Evolutionary conservation across 2,888 invertebrate genomes (phyloP).

Genomic region (Stomorhina lunata): DNA sequence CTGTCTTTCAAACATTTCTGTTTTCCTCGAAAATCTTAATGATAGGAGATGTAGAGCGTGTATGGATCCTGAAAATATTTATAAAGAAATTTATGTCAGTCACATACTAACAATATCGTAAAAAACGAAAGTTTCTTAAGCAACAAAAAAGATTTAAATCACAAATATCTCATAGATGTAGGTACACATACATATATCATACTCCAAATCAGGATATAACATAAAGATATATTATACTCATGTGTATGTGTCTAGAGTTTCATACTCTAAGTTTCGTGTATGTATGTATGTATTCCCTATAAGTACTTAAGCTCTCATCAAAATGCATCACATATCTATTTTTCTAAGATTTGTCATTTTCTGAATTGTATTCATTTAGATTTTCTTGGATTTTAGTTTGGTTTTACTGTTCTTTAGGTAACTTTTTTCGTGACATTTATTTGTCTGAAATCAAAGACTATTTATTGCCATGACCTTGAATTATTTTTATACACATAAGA

Average conservation of each 20-base stretch:
- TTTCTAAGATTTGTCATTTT: background rate
- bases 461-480: too few species aligned
- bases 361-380: background rate
- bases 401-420: background rate
- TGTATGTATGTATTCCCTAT: background rate
- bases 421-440: constrained; percentile 8
- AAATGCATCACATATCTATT: constrained; percentile 22
- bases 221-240: too few species aligned
- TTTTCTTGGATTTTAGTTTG: background rate
- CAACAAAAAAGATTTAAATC: constrained; percentile 46
- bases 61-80: constrained; percentile 7
- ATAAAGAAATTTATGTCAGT: constrained; percentile 55
- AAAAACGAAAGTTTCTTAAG: constrained; percentile 7
- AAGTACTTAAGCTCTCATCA: background rate
- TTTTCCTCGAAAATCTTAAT: constrained; percentile 1
- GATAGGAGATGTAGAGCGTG: too few species aligned
- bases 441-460: background rate
- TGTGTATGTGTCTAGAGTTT: too few species aligned
- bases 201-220: background rate
- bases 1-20: constrained; percentile 1
- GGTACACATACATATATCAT: constrained; percentile 38
- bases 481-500: too few species aligned
- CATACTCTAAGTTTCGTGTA: too few species aligned
- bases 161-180: too few species aligned
- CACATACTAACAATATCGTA: constrained; percentile 50